These are phyloP conservation scores for Pangasius mekongensis DNA, from an alignment of 2,797 vertebrate species.

Conservation along the genomic window DNA sequence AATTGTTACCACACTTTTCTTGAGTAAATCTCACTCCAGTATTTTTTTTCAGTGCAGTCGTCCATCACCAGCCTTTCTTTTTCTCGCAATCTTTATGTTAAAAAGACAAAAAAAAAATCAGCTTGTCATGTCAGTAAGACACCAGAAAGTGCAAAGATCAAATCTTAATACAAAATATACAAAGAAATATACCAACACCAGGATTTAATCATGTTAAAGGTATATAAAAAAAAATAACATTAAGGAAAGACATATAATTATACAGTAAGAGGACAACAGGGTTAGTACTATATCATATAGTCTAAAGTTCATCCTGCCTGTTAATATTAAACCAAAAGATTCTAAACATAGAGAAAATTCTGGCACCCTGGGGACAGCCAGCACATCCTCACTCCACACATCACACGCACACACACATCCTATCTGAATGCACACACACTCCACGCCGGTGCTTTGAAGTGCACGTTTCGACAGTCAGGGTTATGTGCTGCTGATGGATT, in stretches of 20 bases:
- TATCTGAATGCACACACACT: constrained; percentile 28
- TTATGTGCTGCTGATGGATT: constrained; percentile 50
- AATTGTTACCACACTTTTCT: no score
- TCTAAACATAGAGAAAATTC: background rate
- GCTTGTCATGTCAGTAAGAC: background rate
- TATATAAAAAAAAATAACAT: background rate
- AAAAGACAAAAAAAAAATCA: background rate
- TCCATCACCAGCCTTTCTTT: background rate
- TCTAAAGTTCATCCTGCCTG: background rate
- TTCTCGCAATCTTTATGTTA: background rate
- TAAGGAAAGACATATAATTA: background rate
- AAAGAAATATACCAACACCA: background rate
- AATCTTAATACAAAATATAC: background rate
- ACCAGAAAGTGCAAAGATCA: background rate
- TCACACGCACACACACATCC: constrained; percentile 30
- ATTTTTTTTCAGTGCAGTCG: no score
- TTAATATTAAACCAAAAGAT: background rate
- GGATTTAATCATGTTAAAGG: background rate
- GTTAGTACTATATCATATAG: background rate
- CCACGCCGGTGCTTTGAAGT: constrained; percentile 41
- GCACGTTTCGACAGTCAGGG: constrained; percentile 40
- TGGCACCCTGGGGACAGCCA: background rate
- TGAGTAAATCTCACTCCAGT: no score
- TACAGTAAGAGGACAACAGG: background rate
- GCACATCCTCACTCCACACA: constrained; percentile 5